A percentile compares a stretch with the other conserved stretches of the same genome.
Evolutionary conservation across 2,113 vertebrate species (phyloP).

Genomic region (Pyrgilauda ruficollis): DNA sequence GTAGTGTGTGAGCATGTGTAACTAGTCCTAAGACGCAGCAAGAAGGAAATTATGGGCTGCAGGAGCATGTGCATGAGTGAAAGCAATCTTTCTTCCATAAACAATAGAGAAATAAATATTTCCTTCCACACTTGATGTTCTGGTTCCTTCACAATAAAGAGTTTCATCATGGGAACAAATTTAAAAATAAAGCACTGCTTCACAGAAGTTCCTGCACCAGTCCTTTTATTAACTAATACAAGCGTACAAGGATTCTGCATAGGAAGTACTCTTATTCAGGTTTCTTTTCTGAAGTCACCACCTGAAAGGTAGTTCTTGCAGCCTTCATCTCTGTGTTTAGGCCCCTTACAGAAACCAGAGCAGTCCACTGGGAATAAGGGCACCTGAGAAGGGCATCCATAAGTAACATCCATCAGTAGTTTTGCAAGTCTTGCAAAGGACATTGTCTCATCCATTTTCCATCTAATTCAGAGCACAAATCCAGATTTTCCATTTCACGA

Average conservation of each 20-base stretch:
- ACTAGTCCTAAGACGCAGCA: neutral
- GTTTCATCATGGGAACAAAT: neutral
- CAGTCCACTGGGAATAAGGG: fast-evolving
- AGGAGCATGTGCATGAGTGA: neutral
- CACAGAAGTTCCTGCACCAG: neutral
- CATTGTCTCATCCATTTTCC: neutral
- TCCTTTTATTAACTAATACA: neutral
- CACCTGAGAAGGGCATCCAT: neutral
- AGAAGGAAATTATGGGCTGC: neutral
- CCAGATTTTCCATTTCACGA: neutral
- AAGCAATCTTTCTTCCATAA: neutral
- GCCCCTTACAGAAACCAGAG: neutral
- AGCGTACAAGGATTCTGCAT: fast-evolving
- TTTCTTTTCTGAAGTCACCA: neutral
- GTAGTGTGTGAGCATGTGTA: neutral
- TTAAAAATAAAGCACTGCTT: neutral
- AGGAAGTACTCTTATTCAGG: neutral
- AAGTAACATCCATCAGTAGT: neutral
- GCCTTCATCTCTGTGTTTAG: neutral
- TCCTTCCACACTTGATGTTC: neutral
- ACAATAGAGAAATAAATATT: neutral
- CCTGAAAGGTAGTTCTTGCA: neutral
- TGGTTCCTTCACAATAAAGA: neutral
- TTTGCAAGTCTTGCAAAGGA: neutral
- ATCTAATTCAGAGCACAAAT: neutral